phyloP scores from a whole-genome alignment of 1,140 invertebrate genomes.

The Cephus cinctus region DNA sequence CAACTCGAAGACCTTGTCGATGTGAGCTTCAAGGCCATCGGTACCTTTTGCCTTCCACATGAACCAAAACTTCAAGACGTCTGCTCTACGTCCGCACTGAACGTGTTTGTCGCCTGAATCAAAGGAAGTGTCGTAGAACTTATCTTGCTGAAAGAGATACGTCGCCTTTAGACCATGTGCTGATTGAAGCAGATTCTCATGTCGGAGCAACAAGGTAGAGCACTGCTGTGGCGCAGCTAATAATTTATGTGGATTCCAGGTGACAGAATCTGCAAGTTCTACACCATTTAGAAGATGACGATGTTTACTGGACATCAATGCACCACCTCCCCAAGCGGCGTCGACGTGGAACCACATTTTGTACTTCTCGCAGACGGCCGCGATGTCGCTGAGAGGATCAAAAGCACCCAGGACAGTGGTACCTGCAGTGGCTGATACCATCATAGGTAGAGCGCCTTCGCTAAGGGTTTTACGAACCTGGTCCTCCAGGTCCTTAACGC shows the following conservation, averaged over 20 bases:
- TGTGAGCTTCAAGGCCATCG: slow-evolving; percentile 74
- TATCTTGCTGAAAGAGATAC: slow-evolving; percentile 95
- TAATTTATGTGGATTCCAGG: slow-evolving; percentile 93
- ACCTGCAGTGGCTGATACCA: slow-evolving; percentile 90
- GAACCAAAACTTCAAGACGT: slow-evolving; percentile 95
- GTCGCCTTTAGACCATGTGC: slow-evolving; percentile 72
- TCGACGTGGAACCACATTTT: slow-evolving; percentile 94
- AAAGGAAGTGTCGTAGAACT: slow-evolving; percentile 90
- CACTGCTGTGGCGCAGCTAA: slow-evolving; percentile 88
- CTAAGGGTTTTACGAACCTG: slow-evolving; percentile 68
- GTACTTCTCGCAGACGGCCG: slow-evolving; percentile 78
- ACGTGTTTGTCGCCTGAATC: slow-evolving; percentile 95
- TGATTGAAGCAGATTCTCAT: slow-evolving; percentile 56
- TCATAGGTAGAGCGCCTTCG: slow-evolving; percentile 74
- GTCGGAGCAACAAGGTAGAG: slow-evolving; percentile 77
- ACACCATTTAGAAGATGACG: slow-evolving; percentile 76
- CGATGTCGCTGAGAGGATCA: slow-evolving; percentile 82
- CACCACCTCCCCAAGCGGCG: slow-evolving; percentile 92
- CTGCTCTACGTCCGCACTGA: slow-evolving; percentile 88
- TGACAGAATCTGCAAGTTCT: slow-evolving; percentile 84
- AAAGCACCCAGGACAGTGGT: slow-evolving; percentile 85
- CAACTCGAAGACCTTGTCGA: slow-evolving; percentile 77
- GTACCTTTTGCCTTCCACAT: slow-evolving; percentile 98
- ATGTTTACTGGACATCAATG: slow-evolving; percentile 80
- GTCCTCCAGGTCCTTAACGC: slow-evolving; percentile 66